Conservation (phyloP, 2,888 invertebrate genomes). For the Scaptomyza tumidula region DNA sequence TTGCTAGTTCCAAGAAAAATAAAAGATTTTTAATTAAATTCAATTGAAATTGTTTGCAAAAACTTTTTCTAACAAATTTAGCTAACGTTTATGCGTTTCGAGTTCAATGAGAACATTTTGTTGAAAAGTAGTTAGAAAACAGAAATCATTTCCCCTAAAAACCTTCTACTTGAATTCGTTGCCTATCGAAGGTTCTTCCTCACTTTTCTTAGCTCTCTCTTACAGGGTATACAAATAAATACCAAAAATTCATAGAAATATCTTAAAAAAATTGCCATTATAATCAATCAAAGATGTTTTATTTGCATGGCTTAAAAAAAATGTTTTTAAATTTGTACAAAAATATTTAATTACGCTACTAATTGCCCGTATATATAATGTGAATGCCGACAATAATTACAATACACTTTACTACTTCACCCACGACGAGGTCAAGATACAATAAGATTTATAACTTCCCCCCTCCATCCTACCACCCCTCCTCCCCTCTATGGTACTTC, state of each 20-base stretch:
- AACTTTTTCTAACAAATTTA: neutral
- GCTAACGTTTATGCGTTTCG: neutral
- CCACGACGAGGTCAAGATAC: slow-evolving; percentile 69
- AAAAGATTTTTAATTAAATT: neutral
- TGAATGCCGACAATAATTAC: slow-evolving; percentile 38
- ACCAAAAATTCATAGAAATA: slow-evolving; percentile 1
- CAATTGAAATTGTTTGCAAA: neutral
- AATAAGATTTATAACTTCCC: slow-evolving; percentile 12
- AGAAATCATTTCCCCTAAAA: too few species aligned
- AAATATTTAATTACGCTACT: slow-evolving; percentile 78
- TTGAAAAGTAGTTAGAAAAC: neutral
- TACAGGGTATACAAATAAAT: slow-evolving; percentile 10
- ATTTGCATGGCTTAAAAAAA: slow-evolving; percentile 21
- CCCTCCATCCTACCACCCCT: neutral
- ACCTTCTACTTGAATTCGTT: too few species aligned
- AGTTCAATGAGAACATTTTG: neutral
- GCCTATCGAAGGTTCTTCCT: too few species aligned
- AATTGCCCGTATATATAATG: slow-evolving; percentile 55
- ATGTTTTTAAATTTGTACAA: slow-evolving; percentile 25
- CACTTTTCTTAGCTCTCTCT: too few species aligned
- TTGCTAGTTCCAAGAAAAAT: neutral
- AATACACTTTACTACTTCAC: slow-evolving; percentile 20
- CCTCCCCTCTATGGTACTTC: neutral
- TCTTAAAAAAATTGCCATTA: slow-evolving; percentile 11
- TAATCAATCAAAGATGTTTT: slow-evolving; percentile 29